A percentile compares a stretch with the other conserved stretches of the same genome.
Evolutionary conservation across 2,113 vertebrate genomes (phyloP).

Genomic region (Manacus vitellinus): DNA sequence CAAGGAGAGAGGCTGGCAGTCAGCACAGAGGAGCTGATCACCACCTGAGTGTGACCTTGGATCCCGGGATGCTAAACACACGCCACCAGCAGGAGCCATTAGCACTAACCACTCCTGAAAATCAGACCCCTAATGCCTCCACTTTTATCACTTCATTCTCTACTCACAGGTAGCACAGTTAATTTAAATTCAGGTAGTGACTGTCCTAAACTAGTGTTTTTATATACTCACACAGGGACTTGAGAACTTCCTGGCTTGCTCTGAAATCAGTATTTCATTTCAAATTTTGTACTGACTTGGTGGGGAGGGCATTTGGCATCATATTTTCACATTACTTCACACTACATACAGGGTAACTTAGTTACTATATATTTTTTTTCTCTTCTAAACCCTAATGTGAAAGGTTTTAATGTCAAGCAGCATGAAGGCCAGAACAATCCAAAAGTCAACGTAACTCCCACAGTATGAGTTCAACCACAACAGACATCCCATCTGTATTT

Average conservation of each 20-base stretch:
- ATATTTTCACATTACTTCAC: background rate
- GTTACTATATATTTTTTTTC: background rate
- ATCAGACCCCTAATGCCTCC: background rate
- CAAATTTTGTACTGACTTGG: background rate
- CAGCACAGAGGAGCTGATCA: background rate
- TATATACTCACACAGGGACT: background rate
- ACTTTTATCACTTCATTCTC: background rate
- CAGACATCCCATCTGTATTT: slow-evolving; percentile 27
- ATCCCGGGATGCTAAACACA: background rate
- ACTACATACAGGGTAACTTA: background rate
- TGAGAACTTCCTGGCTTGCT: background rate
- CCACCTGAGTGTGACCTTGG: background rate
- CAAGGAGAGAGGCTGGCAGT: background rate
- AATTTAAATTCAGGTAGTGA: background rate
- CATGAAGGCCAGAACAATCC: slow-evolving; percentile 22
- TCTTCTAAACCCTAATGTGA: background rate
- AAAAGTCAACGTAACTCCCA: slow-evolving; percentile 32
- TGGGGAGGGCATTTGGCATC: background rate
- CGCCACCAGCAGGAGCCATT: background rate
- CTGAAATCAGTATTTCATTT: slow-evolving; percentile 2
- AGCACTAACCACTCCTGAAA: background rate
- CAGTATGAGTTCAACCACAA: slow-evolving; percentile 11
- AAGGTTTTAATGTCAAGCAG: slow-evolving; percentile 35
- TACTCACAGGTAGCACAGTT: background rate
- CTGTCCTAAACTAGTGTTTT: background rate